Evolutionary conservation across 2,888 invertebrate species (phyloP), one percentile per base, ranked within the genome.

Genomic region (Escarpia spicata): DNA sequence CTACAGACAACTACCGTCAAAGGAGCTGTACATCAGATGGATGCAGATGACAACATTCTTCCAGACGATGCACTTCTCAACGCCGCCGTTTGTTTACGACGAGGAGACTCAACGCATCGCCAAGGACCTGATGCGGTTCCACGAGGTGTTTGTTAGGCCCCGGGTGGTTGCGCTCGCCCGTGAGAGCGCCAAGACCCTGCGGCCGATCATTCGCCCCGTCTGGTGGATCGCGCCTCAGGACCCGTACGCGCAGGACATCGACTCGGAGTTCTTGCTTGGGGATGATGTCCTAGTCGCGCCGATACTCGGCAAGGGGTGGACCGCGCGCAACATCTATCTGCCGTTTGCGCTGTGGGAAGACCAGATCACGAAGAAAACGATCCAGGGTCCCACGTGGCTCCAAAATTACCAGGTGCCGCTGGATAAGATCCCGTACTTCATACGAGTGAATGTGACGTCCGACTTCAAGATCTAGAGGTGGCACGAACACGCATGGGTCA

Each of bases 41-140:
- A 96, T 98, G 91, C 98, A 98, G 95, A 97, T 99, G 95, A 98
- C 98, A 2, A 98, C 98, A 0, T 99, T 99, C 96, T 96, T 99
- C 94, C 99, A 99, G 0, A 98, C 98, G 0, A 98, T 99, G 96
- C 98, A 99, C 95, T 99, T 98, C 95, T 98, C 98, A 0, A 94
- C 95, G 0, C 94, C 94, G 0, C 96, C 97, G 97, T 0, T 99
- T 95, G 92, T 92, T 1, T 95, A 94, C 93, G 93, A 92, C 90
- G 94, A 95, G 37, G 94, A 95, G 6, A 94, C 94, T 19, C 93
- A 94, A 4, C 92, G 94, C 2, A 95, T 95, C 8, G 93, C 95
- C 0, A 93, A 93, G 92, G 93, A 93, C 15, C 92, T 94, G 37
- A 94, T 93, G 37, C 31, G 91, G 15, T 44, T 93, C 2, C 93